Evolutionary conservation across 2,888 invertebrate species (phyloP).

Genomic region (Hyles lineata): DNA sequence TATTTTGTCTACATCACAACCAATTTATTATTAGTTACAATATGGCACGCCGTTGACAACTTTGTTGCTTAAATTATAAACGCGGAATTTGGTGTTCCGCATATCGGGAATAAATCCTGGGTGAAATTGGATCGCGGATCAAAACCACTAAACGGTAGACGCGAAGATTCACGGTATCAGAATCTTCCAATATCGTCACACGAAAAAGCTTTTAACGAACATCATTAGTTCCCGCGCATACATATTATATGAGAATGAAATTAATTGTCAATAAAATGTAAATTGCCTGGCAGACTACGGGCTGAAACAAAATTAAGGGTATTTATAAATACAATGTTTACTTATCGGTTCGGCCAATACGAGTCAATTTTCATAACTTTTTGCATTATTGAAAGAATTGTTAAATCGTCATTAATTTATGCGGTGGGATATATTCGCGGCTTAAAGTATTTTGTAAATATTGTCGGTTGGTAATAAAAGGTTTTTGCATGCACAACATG

Average conservation of each 20-base stretch:
- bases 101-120: constrained; percentile 76
- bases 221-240: constrained; percentile 4
- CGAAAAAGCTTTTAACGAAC: constrained; percentile 27
- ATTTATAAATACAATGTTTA: constrained; percentile 26
- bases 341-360: background rate
- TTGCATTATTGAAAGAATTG: constrained; percentile 10
- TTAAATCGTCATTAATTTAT: constrained; percentile 1
- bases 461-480: background rate
- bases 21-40: constrained; percentile 59
- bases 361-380: constrained; percentile 20
- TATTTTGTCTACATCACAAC: constrained; percentile 52
- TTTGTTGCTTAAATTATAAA: constrained; percentile 60
- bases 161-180: constrained; percentile 12
- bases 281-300: constrained; percentile 1
- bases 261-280: constrained; percentile 21
- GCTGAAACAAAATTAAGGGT: background rate
- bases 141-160: constrained; percentile 42
- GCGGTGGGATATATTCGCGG: background rate
- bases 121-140: constrained; percentile 71
- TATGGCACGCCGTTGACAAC: constrained; percentile 43
- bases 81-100: constrained; percentile 65
- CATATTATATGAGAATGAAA: constrained; percentile 23
- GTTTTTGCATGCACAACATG: background rate
- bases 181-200: constrained; percentile 21
- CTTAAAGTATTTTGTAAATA: constrained; percentile 1